These are phyloP conservation scores for Antheraea assamensis DNA, from an alignment of 2,888 invertebrate genomes.

Conservation along the genomic window DNA sequence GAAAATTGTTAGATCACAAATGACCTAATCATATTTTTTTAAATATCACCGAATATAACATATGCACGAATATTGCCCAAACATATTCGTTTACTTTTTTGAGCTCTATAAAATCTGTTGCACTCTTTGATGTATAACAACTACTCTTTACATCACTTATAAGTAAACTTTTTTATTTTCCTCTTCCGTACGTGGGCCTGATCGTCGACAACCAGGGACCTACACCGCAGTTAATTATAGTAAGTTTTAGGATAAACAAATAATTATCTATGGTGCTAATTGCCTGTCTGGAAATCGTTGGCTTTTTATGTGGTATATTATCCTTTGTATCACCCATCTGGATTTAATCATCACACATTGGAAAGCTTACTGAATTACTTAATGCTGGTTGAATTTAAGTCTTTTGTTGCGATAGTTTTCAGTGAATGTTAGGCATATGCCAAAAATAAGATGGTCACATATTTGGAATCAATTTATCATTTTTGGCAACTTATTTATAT, in stretches of 20 bases:
- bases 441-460: background rate
- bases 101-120: background rate
- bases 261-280: constrained; percentile 26
- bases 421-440: background rate
- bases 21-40: background rate
- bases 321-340: constrained; percentile 26
- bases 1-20: background rate
- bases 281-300: constrained; percentile 28
- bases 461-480: background rate
- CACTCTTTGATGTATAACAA: background rate
- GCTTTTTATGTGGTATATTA: constrained; percentile 36
- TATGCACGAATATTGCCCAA: background rate
- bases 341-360: background rate
- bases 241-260: constrained; percentile 57
- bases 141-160: constrained; percentile 40
- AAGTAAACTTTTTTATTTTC: constrained; percentile 52
- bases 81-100: background rate
- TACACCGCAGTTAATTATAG: constrained; percentile 79
- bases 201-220: constrained; percentile 67
- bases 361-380: background rate
- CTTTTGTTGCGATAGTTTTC: too few species aligned
- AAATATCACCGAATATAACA: background rate
- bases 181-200: constrained; percentile 50
- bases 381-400: background rate
- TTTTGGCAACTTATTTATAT: background rate